phyloP scores from a whole-genome alignment of 2,888 invertebrate genomes.

The Catocala nupta region DNA sequence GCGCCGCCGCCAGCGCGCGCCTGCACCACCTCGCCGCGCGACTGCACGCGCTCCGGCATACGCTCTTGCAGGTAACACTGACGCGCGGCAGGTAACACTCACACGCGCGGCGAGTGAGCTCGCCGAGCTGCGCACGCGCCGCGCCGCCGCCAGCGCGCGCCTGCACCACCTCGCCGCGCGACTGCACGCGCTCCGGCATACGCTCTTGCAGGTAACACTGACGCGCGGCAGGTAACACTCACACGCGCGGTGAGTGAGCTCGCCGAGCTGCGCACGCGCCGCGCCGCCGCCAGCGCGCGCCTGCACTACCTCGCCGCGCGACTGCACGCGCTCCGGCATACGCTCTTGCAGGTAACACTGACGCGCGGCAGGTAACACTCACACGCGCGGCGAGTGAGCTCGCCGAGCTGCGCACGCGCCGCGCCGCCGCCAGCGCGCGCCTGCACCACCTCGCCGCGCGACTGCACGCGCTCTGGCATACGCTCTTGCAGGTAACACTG shows the following conservation, averaged over 20 bases:
- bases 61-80: constrained; percentile 75
- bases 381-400: constrained; percentile 93
- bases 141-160: too few species aligned
- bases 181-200: too few species aligned
- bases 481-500: constrained; percentile 74
- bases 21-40: constrained; percentile 64
- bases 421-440: constrained; percentile 93
- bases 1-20: too few species aligned
- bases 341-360: constrained; percentile 75
- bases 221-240: constrained; percentile 91
- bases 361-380: constrained; percentile 91
- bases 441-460: constrained; percentile 94
- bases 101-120: constrained; percentile 92
- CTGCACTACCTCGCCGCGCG: constrained; percentile 64
- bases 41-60: too few species aligned
- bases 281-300: too few species aligned
- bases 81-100: constrained; percentile 90
- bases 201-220: constrained; percentile 75
- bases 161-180: constrained; percentile 64
- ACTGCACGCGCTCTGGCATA: constrained; percentile 93
- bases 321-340: too few species aligned
- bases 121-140: constrained; percentile 91
- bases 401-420: constrained; percentile 92
- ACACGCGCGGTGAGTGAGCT: constrained; percentile 93
- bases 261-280: constrained; percentile 91